phyloP scores from a whole-genome alignment of 2,888 invertebrate genomes.

The Gymnosoma rotundatum region DNA sequence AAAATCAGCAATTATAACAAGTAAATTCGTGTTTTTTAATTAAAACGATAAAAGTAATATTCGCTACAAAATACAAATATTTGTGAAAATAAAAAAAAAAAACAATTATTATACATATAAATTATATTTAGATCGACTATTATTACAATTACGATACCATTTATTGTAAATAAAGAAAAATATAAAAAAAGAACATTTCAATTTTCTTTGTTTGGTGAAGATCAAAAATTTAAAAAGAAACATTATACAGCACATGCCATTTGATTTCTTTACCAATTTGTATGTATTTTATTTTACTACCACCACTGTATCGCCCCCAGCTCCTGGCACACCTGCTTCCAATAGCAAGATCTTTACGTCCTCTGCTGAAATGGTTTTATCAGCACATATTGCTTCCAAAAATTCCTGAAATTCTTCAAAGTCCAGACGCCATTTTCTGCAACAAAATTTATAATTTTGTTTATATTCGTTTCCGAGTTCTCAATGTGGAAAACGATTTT shows the following conservation, averaged over 20 bases:
- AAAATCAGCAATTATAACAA: constrained; percentile 47
- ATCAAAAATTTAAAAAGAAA: not conserved
- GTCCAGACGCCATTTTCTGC: constrained; percentile 75
- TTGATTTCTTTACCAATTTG: not conserved
- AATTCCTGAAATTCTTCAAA: constrained; percentile 74
- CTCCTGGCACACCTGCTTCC: constrained; percentile 72
- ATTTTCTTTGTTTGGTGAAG: not conserved
- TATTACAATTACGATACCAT: constrained; percentile 76
- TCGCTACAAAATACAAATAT: constrained; percentile 9
- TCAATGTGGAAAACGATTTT: not conserved
- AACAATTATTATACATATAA: constrained; percentile 71
- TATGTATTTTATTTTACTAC: constrained; percentile 67
- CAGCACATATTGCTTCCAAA: constrained; percentile 70
- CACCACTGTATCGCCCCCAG: constrained; percentile 65
- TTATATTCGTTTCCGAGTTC: not conserved
- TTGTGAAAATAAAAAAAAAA: constrained; percentile 66
- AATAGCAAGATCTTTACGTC: constrained; percentile 72
- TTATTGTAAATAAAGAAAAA: constrained; percentile 78
- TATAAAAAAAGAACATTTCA: constrained; percentile 61
- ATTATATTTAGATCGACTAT: constrained; percentile 77
- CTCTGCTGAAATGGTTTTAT: constrained; percentile 69
- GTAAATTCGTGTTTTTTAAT: constrained; percentile 49
- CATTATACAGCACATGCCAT: no score
- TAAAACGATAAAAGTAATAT: constrained; percentile 49
- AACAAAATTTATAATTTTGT: not conserved